Conservation (phyloP, 2,888 invertebrate genomes). For the Dysmachus trigonus region DNA sequence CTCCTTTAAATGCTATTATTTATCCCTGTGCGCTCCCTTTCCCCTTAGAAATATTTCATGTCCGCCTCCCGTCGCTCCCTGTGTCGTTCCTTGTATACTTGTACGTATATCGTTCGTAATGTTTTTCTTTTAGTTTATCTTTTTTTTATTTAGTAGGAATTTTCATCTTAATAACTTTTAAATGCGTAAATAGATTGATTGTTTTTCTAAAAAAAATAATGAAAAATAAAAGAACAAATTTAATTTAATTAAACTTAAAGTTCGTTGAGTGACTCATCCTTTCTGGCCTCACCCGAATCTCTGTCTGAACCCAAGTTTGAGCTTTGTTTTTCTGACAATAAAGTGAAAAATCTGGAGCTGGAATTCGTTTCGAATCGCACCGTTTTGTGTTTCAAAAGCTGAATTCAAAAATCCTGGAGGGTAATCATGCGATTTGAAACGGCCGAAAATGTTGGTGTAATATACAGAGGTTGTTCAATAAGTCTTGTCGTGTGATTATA, state of each 20-base stretch:
- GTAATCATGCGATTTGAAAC: too few relatives aligned
- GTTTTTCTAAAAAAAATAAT: constrained; percentile 42
- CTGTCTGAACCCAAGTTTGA: not conserved
- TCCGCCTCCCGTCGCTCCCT: not conserved
- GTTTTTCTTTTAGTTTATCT: not conserved
- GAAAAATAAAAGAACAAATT: constrained; percentile 44
- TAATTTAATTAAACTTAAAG: constrained; percentile 43
- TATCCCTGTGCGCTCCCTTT: not conserved
- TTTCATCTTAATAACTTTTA: constrained; percentile 33
- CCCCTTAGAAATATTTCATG: not conserved
- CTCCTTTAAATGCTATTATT: not conserved
- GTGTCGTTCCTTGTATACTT: constrained; percentile 2
- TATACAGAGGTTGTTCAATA: too few relatives aligned
- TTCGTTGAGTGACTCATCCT: not conserved
- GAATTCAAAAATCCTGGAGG: too few relatives aligned
- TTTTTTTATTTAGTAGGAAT: constrained; percentile 24
- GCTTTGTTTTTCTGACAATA: not conserved
- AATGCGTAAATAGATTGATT: constrained; percentile 45
- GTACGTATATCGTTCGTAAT: not conserved
- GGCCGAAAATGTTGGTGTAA: too few relatives aligned
- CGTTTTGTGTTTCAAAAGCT: too few relatives aligned
- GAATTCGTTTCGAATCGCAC: too few relatives aligned
- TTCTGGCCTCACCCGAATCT: not conserved
- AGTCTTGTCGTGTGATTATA: too few relatives aligned
- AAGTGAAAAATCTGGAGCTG: not conserved